Evolutionary conservation across 2,113 vertebrate species (phyloP).

Genomic region (Caloenas nicobarica): DNA sequence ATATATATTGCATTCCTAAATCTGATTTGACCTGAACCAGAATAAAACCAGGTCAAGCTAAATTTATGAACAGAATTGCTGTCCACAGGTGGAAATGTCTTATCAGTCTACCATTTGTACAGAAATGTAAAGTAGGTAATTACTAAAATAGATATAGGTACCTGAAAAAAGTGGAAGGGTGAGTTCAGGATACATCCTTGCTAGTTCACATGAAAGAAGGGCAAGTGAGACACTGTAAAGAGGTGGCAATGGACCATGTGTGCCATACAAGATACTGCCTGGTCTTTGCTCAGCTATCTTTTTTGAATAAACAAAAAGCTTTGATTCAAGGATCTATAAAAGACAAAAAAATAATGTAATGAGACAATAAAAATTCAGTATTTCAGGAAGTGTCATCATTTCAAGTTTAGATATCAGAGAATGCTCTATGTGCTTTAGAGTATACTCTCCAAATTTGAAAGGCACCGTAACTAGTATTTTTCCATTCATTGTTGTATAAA

Average conservation of each 20-base stretch:
- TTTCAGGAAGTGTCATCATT: not conserved
- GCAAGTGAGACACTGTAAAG: constrained; percentile 93
- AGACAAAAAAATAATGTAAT: not conserved
- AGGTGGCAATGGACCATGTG: constrained; percentile 90
- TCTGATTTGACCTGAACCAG: constrained; percentile 1
- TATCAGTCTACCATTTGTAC: not conserved
- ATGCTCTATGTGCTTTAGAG: not conserved
- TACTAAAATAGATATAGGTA: constrained; percentile 54
- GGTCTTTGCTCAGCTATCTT: constrained; percentile 92
- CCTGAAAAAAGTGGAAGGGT: constrained; percentile 98
- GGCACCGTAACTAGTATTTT: not conserved
- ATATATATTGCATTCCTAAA: not conserved
- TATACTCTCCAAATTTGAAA: not conserved
- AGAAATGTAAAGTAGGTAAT: not conserved
- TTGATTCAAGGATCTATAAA: constrained; percentile 90
- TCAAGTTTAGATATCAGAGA: not conserved
- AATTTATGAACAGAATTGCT: not conserved
- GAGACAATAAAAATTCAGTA: not conserved
- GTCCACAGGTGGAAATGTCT: not conserved
- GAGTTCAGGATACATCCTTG: constrained; percentile 98
- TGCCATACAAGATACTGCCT: constrained; percentile 92
- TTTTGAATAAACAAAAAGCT: constrained; percentile 95
- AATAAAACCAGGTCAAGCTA: not conserved
- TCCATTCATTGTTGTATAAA: not conserved
- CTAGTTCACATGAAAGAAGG: constrained; percentile 91